phyloP scores from a whole-genome alignment of 2,113 vertebrate genomes.

The Hyperopisus bebe region DNA sequence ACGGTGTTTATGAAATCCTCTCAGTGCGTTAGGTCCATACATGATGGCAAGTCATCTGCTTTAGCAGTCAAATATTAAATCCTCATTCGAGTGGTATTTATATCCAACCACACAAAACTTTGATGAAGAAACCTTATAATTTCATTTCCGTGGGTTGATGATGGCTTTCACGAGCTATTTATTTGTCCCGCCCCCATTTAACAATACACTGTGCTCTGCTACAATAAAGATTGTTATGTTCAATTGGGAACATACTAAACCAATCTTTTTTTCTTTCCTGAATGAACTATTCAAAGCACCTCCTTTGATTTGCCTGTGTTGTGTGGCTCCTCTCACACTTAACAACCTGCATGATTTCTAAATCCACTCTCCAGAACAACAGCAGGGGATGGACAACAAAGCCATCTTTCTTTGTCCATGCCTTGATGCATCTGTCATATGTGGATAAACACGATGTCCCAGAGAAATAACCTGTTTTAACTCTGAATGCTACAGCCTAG shows the following conservation, averaged over 20 bases:
- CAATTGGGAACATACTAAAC: not conserved
- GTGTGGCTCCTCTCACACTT: not conserved
- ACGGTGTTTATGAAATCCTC: not conserved
- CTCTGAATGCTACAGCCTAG: not conserved
- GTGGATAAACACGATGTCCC: conserved; percentile 11
- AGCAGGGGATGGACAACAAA: not conserved
- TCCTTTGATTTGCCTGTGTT: conserved; percentile 9
- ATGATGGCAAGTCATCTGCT: not conserved
- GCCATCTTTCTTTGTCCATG: not conserved
- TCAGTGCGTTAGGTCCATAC: not conserved
- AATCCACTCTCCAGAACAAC: not conserved
- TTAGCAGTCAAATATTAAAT: not conserved
- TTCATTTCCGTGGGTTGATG: not conserved
- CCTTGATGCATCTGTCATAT: conserved; percentile 17
- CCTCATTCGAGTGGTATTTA: not conserved
- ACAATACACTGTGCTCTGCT: not conserved
- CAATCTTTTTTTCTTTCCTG: not conserved
- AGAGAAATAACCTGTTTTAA: conserved; percentile 13
- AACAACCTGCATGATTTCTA: conserved; percentile 12
- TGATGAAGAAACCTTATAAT: not conserved
- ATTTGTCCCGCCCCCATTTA: not conserved
- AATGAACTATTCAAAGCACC: conserved; percentile 9
- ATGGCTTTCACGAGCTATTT: not conserved
- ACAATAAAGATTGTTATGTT: not conserved
- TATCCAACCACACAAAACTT: not conserved